phyloP scores from a whole-genome alignment of 37 sponge, comb jelly and placozoan genomes.

The Cliona cf. orientalis region DNA sequence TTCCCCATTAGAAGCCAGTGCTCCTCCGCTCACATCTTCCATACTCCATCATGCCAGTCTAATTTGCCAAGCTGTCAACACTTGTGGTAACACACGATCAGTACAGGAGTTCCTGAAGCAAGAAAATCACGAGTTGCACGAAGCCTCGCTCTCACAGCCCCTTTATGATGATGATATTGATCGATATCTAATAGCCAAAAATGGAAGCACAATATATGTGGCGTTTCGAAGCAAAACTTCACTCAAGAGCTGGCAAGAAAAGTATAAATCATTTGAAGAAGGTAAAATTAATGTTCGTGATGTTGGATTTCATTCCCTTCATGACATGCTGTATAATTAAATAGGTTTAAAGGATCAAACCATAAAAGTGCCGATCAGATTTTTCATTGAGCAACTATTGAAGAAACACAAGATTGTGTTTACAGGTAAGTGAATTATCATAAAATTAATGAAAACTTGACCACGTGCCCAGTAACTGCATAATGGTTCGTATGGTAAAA shows the following conservation, averaged over 20 bases:
- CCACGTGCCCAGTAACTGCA: too few species aligned
- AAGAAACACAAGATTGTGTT: background rate
- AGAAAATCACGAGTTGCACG: background rate
- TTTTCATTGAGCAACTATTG: background rate
- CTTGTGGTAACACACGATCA: too few species aligned
- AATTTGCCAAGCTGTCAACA: background rate
- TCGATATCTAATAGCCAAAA: slow-evolving; percentile 6
- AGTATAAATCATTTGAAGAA: background rate
- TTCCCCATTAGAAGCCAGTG: background rate
- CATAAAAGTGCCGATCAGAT: background rate
- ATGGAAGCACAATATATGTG: background rate
- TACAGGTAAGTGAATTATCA: slow-evolving; percentile 4
- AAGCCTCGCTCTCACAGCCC: background rate
- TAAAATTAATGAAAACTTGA: background rate
- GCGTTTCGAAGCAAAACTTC: background rate
- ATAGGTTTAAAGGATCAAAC: background rate
- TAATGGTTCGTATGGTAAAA: too few species aligned
- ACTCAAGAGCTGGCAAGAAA: background rate
- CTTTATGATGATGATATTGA: background rate
- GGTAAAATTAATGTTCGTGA: background rate
- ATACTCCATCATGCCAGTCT: slow-evolving; percentile 4
- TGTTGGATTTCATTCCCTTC: background rate
- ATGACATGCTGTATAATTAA: background rate
- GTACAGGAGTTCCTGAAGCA: background rate
- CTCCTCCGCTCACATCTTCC: slow-evolving; percentile 38